These are phyloP conservation scores for Drosophila anomalipes DNA, from an alignment of 2,888 invertebrate genomes.

Conservation along the genomic window DNA sequence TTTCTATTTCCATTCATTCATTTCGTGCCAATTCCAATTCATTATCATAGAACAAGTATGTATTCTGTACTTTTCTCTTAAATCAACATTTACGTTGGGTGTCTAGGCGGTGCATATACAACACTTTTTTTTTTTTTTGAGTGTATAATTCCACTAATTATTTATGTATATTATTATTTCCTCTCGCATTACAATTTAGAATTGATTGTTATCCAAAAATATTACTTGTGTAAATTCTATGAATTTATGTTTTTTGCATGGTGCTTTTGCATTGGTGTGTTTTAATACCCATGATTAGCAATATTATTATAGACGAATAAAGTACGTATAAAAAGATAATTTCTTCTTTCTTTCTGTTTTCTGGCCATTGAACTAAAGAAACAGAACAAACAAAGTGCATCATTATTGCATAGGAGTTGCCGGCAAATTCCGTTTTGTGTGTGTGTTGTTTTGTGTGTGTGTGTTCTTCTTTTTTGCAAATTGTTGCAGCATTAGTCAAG, in stretches of 20 bases:
- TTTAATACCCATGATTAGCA: slow-evolving; percentile 49
- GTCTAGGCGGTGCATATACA: slow-evolving; percentile 39
- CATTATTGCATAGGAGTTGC: slow-evolving; percentile 29
- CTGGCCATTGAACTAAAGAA: slow-evolving; percentile 29
- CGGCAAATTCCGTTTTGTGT: slow-evolving; percentile 21
- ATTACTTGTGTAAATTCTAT: slow-evolving; percentile 71
- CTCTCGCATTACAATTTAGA: slow-evolving; percentile 55
- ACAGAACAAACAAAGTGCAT: slow-evolving; percentile 57
- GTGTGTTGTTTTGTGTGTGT: slow-evolving; percentile 2
- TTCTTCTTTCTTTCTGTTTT: slow-evolving; percentile 31
- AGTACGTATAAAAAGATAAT: slow-evolving; percentile 74
- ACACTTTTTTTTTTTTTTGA: slow-evolving; percentile 38
- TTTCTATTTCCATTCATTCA: slow-evolving; percentile 42
- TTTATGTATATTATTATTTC: slow-evolving; percentile 39
- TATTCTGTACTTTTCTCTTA: slow-evolving; percentile 64
- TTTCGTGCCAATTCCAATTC: slow-evolving; percentile 36
- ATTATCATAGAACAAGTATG: slow-evolving; percentile 49
- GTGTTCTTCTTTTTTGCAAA: slow-evolving; percentile 2
- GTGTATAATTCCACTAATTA: slow-evolving; percentile 65
- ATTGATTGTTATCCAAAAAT: slow-evolving; percentile 76
- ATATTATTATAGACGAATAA: slow-evolving; percentile 58
- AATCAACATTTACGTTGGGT: slow-evolving; percentile 64
- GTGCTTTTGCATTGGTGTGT: slow-evolving; percentile 42
- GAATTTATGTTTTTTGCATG: slow-evolving; percentile 57
- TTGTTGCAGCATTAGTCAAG: slow-evolving; percentile 46